A percentile compares a stretch with the other conserved stretches of the same genome.
phyloP scores from a whole-genome alignment of 2,888 invertebrate genomes.

The Teleiodes luculella region DNA sequence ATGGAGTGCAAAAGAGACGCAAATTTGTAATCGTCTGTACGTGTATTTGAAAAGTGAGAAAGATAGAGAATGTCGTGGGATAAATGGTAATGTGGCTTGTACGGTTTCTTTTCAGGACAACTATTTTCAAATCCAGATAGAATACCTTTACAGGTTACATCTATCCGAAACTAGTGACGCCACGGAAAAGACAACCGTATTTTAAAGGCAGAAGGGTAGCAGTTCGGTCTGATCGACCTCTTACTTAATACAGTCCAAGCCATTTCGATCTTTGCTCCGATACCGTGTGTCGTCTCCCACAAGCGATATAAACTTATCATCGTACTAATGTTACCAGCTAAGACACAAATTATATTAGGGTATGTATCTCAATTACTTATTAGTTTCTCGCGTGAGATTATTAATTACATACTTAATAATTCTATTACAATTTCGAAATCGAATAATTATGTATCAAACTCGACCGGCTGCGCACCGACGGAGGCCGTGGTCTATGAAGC shows the following conservation, averaged over 20 bases:
- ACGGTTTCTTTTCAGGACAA: too few relatives aligned
- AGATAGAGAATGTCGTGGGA: too few relatives aligned
- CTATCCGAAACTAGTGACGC: too few relatives aligned
- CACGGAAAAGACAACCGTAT: not conserved
- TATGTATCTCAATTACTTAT: constrained; percentile 67
- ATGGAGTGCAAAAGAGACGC: too few relatives aligned
- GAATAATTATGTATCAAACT: constrained; percentile 75
- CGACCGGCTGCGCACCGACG: constrained; percentile 73
- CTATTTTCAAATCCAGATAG: too few relatives aligned
- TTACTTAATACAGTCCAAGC: not conserved
- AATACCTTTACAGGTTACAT: too few relatives aligned
- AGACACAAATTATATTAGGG: constrained; percentile 74
- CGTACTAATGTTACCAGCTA: constrained; percentile 73
- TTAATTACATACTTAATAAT: constrained; percentile 63
- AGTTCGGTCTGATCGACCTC: not conserved
- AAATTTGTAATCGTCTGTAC: too few relatives aligned
- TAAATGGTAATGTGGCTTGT: too few relatives aligned
- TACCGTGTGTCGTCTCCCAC: constrained; percentile 43
- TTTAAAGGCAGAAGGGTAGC: not conserved
- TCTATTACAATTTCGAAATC: constrained; percentile 76
- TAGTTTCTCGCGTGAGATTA: constrained; percentile 72
- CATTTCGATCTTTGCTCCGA: constrained; percentile 14
- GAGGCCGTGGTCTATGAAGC: constrained; percentile 67
- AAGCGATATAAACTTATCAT: constrained; percentile 73
- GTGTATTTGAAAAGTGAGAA: too few relatives aligned